Evolutionary conservation across 2,113 vertebrate genomes (phyloP).

Genomic region (Podarcis muralis): DNA sequence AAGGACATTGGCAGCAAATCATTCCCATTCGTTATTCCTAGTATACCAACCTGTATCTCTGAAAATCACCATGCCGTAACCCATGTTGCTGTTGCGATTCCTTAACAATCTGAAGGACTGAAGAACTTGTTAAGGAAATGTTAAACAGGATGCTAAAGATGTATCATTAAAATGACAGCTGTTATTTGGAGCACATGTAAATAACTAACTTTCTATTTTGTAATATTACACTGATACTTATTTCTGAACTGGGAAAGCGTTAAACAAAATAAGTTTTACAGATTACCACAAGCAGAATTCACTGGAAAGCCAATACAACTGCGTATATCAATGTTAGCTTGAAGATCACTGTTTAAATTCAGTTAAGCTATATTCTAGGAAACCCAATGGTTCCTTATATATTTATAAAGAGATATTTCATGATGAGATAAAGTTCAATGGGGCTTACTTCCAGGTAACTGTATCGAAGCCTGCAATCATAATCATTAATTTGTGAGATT

Average conservation of each 20-base stretch:
- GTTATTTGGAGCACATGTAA: not conserved
- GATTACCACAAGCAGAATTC: not conserved
- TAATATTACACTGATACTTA: not conserved
- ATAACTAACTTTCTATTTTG: not conserved
- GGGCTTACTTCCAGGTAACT: no score
- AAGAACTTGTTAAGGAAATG: conserved; percentile 72
- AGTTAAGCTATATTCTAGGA: not conserved
- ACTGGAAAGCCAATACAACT: not conserved
- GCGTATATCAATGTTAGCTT: not conserved
- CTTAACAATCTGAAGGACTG: conserved; percentile 97
- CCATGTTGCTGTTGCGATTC: conserved; percentile 99
- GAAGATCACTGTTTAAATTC: not conserved
- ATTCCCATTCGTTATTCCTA: not conserved
- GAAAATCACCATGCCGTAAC: conserved; percentile 94
- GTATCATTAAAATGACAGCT: not conserved
- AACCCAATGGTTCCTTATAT: not conserved
- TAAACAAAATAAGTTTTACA: not conserved
- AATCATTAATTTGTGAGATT: no score
- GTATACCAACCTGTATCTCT: conserved; percentile 92
- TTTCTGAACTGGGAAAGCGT: not conserved
- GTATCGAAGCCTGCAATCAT: no score
- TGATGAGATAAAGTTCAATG: no score
- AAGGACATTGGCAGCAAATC: not conserved
- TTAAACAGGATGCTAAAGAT: not conserved
- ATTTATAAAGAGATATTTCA: no score